A percentile compares a stretch with the other conserved stretches of the same genome.
phyloP scores from a whole-genome alignment of 2,888 invertebrate genomes.

The Drosophila subsilvestris region DNA sequence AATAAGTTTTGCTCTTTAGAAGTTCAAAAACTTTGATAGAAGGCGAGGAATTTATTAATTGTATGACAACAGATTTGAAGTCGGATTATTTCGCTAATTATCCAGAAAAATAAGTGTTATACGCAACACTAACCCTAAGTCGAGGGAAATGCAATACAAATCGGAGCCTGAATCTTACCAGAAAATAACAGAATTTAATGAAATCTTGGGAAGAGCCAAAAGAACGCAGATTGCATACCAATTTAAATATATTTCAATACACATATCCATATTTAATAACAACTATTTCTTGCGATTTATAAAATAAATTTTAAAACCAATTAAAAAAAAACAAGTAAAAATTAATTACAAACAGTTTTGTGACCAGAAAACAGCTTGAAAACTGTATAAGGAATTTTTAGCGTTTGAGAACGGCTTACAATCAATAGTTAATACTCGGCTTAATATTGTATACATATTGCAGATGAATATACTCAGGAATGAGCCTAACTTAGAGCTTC shows the following conservation, averaged over 20 bases:
- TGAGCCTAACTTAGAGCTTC: slow-evolving; percentile 24
- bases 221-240: no score
- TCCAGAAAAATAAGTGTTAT: no score
- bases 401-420: neutral
- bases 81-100: no score
- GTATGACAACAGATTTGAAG: no score
- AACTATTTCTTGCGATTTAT: neutral
- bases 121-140: neutral
- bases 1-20: no score
- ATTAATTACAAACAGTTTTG: neutral
- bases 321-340: neutral
- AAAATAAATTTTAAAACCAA: neutral
- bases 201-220: no score
- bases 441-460: neutral
- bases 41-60: no score
- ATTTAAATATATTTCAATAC: neutral
- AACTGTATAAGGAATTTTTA: neutral
- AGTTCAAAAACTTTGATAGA: no score
- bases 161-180: no score
- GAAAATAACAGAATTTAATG: no score
- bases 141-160: neutral
- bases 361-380: neutral
- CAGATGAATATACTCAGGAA: slow-evolving; percentile 23
- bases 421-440: neutral
- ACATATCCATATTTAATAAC: neutral